Percentiles rank a stretch among this genome's conserved stretches.
These are phyloP conservation scores for Dicyrtomina minuta DNA, from an alignment of 2,888 invertebrate genomes.

Conservation along the genomic window DNA sequence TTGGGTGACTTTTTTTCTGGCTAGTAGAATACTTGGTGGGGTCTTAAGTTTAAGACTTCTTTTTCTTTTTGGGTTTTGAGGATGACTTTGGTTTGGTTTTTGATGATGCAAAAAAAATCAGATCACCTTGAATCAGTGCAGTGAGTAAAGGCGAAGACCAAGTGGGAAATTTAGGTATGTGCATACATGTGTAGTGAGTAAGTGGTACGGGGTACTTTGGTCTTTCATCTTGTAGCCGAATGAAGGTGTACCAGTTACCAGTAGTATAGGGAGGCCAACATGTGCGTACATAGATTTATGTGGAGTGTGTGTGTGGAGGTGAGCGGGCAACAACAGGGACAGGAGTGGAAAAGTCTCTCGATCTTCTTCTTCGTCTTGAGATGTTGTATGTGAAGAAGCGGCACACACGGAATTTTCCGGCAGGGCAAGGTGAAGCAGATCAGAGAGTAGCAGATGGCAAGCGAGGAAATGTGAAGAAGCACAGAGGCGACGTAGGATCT, in stretches of 20 bases:
- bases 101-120: constrained; percentile 31
- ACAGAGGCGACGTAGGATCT: not conserved
- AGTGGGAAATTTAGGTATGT: not conserved
- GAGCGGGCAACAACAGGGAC: constrained; percentile 5
- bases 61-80: constrained; percentile 15
- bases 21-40: not conserved
- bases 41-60: not conserved
- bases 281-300: no score
- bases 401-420: constrained; percentile 8
- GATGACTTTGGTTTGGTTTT: no score
- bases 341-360: not conserved
- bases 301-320: no score
- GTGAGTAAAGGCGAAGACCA: not conserved
- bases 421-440: constrained; percentile 37
- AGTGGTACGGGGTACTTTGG: no score
- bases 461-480: constrained; percentile 39
- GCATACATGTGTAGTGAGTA: not conserved
- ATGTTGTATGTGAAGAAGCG: no score
- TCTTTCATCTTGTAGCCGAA: no score
- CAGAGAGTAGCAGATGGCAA: constrained; percentile 48
- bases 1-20: no score
- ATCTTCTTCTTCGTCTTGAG: no score
- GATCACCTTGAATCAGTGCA: constrained; percentile 33
- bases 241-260: no score
- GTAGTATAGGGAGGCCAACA: no score